Percentiles rank a stretch among this genome's conserved stretches.
Conservation (phyloP, 2,888 invertebrate genomes). For the Rhamphomyia laevipes region DNA sequence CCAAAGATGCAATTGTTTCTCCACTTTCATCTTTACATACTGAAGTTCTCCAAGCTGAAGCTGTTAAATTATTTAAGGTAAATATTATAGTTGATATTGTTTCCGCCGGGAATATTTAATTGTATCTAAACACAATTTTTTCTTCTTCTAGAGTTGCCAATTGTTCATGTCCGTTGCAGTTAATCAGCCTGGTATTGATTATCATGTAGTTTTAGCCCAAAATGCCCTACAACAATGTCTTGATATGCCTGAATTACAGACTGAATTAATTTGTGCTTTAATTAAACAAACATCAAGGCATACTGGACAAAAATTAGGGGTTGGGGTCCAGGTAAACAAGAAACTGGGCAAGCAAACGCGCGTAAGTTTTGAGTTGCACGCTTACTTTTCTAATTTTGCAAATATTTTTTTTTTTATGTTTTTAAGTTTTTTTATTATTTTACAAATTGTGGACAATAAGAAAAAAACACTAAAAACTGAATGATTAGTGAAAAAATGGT, state of each 20-base stretch:
- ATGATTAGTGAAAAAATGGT: too few relatives aligned
- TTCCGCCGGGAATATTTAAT: background rate
- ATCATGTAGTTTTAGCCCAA: conserved; percentile 94
- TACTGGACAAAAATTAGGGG: conserved; percentile 66
- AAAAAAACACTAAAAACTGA: too few relatives aligned
- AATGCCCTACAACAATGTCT: conserved; percentile 89
- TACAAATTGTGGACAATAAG: background rate
- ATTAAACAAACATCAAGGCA: conserved; percentile 87
- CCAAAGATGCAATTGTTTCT: conserved; percentile 80
- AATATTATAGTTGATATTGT: background rate
- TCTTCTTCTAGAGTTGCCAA: conserved; percentile 67
- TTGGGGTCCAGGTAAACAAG: conserved; percentile 76
- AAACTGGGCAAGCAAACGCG: conserved; percentile 48
- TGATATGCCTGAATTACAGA: conserved; percentile 78
- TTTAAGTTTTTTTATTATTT: background rate
- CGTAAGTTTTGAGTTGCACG: conserved; percentile 54
- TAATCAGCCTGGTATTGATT: conserved; percentile 91
- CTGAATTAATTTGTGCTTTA: conserved; percentile 84
- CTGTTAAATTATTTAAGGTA: conserved; percentile 88
- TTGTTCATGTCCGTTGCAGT: conserved; percentile 93
- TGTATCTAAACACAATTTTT: background rate
- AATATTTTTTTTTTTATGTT: background rate
- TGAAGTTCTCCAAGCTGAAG: conserved; percentile 78
- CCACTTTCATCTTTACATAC: conserved; percentile 85
- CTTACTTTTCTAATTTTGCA: conserved; percentile 23